Evolutionary conservation across 1,140 invertebrate genomes (phyloP), one percentile per base, ranked within the genome.

Genomic region (Subanguina moxae): DNA sequence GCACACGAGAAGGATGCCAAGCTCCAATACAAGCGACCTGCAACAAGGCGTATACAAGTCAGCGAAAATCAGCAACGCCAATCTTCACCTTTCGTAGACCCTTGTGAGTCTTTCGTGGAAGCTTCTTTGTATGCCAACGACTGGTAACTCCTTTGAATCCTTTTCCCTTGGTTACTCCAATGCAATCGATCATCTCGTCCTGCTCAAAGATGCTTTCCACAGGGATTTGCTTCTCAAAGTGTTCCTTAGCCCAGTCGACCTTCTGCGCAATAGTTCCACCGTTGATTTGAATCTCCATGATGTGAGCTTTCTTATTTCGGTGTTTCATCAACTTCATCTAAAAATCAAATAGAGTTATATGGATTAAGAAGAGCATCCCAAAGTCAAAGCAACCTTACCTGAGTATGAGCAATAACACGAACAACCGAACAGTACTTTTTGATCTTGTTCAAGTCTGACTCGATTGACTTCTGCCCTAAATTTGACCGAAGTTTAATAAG

Each of bases 1-100:
- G 92, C 19, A 99, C 95, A 84, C 96, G 88, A 79, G 92, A 94
- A 69, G 96, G 96, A 97, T 99, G 96, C 96, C 96, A 99, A n/a
- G 96, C 95, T 84, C 96, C 96, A 86, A 99, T 98, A 91, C 96
- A 99, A 80, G 96, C 96, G 66, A 99, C 81, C 77, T 80, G 46
- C 15, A 78, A 57, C 30, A 58, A 15, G 52, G 23, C 13, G 48
- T 45, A 21, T 9, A 38, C 11, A 38, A 11, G 11, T 5, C 32
- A 38, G 3, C 11, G 32, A 38, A 38, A 3, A 38, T 38, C n/a
- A 38, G 32, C 3, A 38, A 38, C 32, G 32, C 3, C 3, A 5
- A 5, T 38, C 32, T 38, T 38, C 25, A 80, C 95, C 85, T 99
- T 99, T 64, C 96, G 89, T 71, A 99, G 87, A 92, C 96, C 96